phyloP scores from a whole-genome alignment of 2,888 invertebrate genomes.

The Diaprepes abbreviatus region DNA sequence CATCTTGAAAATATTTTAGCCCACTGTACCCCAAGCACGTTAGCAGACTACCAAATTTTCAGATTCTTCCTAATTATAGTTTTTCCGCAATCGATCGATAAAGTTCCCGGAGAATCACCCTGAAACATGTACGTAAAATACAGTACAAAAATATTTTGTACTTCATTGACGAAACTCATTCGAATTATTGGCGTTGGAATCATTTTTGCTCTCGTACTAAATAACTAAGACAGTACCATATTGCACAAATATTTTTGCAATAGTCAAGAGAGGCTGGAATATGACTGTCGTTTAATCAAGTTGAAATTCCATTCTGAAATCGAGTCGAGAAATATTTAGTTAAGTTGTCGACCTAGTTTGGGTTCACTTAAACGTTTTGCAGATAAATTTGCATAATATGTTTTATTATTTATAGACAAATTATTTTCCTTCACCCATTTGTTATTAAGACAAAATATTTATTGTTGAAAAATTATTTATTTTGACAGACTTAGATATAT shows the following conservation, averaged over 20 bases:
- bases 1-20: too few species aligned
- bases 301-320: conserved; percentile 19
- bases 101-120: too few species aligned
- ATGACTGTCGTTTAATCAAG: conserved; percentile 9
- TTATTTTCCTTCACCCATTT: not conserved
- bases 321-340: conserved; percentile 21
- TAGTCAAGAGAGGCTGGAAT: not conserved
- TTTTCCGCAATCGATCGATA: too few species aligned
- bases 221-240: not conserved
- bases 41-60: too few species aligned
- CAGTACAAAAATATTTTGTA: not conserved
- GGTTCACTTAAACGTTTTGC: not conserved
- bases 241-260: not conserved
- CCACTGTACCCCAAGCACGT: too few species aligned
- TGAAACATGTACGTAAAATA: too few species aligned
- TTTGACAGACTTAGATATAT: too few species aligned
- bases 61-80: too few species aligned
- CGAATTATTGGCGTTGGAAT: too few species aligned
- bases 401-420: not conserved
- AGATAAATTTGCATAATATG: not conserved
- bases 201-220: not conserved
- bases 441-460: too few species aligned
- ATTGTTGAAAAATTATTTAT: too few species aligned
- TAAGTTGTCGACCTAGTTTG: conserved; percentile 26
- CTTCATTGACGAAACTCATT: too few species aligned